Conservation (phyloP, 2,888 invertebrate genomes). For the Pheosia gnoma region DNA sequence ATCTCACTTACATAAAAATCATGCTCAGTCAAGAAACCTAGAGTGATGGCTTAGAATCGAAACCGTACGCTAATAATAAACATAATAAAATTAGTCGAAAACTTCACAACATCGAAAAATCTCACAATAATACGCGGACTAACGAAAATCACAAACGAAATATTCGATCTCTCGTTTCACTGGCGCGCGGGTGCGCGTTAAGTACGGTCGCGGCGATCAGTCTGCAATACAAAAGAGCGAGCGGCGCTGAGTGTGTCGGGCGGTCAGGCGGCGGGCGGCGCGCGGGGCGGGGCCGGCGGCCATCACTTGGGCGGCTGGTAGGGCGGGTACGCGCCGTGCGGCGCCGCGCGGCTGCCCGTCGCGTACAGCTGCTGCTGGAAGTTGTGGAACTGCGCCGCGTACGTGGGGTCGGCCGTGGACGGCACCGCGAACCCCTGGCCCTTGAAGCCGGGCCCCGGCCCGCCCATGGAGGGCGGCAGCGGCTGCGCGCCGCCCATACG, state of each 20-base stretch:
- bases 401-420: constrained; percentile 94
- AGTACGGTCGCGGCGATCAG: constrained; percentile 38
- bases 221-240: constrained; percentile 39
- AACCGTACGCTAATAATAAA: constrained; percentile 50
- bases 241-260: constrained; percentile 31
- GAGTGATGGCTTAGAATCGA: constrained; percentile 49
- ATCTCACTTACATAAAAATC: constrained; percentile 60
- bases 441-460: constrained; percentile 87
- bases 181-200: constrained; percentile 38
- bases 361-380: constrained; percentile 98
- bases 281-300: constrained; percentile 33
- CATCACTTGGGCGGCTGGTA: constrained; percentile 81
- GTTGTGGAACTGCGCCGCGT: constrained; percentile 97
- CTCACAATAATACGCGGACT: constrained; percentile 59
- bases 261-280: constrained; percentile 24
- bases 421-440: constrained; percentile 93
- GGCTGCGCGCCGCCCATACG: constrained; percentile 86
- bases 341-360: constrained; percentile 83
- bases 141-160: constrained; percentile 64
- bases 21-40: constrained; percentile 70
- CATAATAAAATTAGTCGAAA: constrained; percentile 50
- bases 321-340: constrained; percentile 75
- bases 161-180: constrained; percentile 47
- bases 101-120: constrained; percentile 57
- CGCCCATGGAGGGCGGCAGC: constrained; percentile 91